phyloP scores from a whole-genome alignment of 2,888 invertebrate species.

The Hybos culiciformis region DNA sequence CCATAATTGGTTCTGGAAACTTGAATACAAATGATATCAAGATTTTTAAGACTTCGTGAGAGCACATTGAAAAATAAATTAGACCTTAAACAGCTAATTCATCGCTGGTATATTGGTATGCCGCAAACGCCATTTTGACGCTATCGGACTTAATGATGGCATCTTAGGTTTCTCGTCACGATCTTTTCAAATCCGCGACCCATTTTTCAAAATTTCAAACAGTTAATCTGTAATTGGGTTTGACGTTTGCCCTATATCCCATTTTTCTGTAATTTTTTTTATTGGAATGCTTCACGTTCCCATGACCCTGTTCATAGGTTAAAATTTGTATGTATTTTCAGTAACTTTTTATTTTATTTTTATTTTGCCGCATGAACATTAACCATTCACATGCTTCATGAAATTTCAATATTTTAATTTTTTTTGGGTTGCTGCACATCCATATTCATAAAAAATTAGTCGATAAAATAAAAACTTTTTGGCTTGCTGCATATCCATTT shows the following conservation, averaged over 20 bases:
- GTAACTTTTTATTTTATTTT: background rate
- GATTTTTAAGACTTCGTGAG: too few species aligned
- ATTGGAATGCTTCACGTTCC: background rate
- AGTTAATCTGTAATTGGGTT: background rate
- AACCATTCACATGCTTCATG: background rate
- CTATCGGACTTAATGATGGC: background rate
- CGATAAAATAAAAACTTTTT: background rate
- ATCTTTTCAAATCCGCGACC: background rate
- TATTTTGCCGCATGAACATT: background rate
- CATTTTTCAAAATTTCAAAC: background rate
- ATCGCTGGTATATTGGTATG: background rate
- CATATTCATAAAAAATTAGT: background rate
- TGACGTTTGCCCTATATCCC: background rate
- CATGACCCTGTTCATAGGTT: background rate
- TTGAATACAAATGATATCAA: too few species aligned
- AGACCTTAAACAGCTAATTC: too few species aligned
- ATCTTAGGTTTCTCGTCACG: background rate
- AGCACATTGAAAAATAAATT: too few species aligned
- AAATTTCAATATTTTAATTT: background rate
- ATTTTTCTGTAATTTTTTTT: background rate
- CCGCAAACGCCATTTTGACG: background rate
- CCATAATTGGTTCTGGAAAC: too few species aligned
- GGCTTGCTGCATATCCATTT: background rate
- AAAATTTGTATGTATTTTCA: background rate
- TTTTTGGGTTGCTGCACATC: background rate